phyloP scores from a whole-genome alignment of 1,140 invertebrate species.

The Parasteatoda tepidariorum region DNA sequence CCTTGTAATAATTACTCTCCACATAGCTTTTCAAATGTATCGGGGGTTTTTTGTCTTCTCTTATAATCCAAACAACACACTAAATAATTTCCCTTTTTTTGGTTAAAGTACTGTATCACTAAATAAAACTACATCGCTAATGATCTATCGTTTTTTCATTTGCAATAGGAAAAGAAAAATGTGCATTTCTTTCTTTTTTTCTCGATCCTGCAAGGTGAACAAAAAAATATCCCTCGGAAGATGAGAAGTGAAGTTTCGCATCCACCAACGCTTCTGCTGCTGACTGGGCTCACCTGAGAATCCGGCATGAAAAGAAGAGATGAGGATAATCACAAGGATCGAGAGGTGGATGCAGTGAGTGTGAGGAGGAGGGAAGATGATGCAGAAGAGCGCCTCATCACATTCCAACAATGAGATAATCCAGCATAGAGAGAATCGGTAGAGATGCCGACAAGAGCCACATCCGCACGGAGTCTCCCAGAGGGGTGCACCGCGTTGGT shows the following conservation, averaged over 20 bases:
- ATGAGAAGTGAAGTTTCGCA: neutral
- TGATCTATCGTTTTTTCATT: neutral
- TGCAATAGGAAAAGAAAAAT: neutral
- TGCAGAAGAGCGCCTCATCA: neutral
- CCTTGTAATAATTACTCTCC: neutral
- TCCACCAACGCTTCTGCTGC: neutral
- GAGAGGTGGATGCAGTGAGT: neutral
- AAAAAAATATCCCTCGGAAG: neutral
- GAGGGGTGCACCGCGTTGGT: constrained; percentile 57
- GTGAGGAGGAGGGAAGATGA: neutral
- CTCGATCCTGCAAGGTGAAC: neutral
- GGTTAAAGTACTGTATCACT: too few species aligned
- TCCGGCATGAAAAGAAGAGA: constrained; percentile 4
- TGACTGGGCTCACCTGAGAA: constrained; percentile 40
- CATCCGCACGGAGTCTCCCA: constrained; percentile 44
- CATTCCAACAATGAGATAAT: neutral
- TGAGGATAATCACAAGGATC: constrained; percentile 26
- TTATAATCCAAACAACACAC: neutral
- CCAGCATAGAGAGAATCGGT: neutral
- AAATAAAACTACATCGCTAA: too few species aligned
- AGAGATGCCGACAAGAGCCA: constrained; percentile 4
- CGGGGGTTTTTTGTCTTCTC: neutral
- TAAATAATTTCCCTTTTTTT: too few species aligned
- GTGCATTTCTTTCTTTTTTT: neutral
- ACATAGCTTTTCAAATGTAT: neutral